Percentiles rank a stretch among this genome's conserved stretches.
Conservation (phyloP, 2,797 vertebrate species). For the Eutrigla gurnardus region DNA sequence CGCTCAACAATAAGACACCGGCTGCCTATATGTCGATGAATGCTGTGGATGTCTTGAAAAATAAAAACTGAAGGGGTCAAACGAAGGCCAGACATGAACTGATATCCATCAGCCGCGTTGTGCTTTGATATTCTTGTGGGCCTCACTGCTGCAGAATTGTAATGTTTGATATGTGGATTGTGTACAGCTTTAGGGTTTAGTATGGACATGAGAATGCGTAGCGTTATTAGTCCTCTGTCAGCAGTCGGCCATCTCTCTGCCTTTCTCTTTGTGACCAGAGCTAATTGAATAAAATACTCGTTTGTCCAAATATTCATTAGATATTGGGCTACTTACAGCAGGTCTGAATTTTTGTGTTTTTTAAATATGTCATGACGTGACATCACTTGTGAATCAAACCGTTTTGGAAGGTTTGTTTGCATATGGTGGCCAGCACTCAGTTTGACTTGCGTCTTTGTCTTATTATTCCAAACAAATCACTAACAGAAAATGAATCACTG, state of each 20-base stretch:
- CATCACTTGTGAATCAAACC: background rate
- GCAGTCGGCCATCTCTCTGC: slow-evolving; percentile 2
- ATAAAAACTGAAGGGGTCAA: slow-evolving; percentile 36
- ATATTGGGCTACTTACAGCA: too few relatives aligned
- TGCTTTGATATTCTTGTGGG: slow-evolving; percentile 9
- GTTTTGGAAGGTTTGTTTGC: too few relatives aligned
- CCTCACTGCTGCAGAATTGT: slow-evolving; percentile 9
- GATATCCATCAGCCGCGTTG: slow-evolving; percentile 30
- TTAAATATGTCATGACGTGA: background rate
- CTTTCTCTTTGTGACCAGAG: background rate
- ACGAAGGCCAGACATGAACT: slow-evolving; percentile 39
- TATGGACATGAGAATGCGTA: background rate
- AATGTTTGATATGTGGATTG: slow-evolving; percentile 14
- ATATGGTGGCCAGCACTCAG: too few relatives aligned
- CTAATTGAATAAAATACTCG: background rate
- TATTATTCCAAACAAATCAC: too few relatives aligned
- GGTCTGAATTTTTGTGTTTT: background rate
- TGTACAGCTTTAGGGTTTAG: background rate
- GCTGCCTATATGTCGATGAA: background rate
- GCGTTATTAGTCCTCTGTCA: background rate
- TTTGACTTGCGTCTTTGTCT: too few relatives aligned
- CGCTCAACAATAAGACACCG: background rate
- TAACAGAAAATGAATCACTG: too few relatives aligned
- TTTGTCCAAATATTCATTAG: background rate
- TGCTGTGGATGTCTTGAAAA: slow-evolving; percentile 27